Evolutionary conservation across 2,113 vertebrate genomes (phyloP), one percentile per base, ranked within the genome.

Genomic region (Macrotis lagotis): DNA sequence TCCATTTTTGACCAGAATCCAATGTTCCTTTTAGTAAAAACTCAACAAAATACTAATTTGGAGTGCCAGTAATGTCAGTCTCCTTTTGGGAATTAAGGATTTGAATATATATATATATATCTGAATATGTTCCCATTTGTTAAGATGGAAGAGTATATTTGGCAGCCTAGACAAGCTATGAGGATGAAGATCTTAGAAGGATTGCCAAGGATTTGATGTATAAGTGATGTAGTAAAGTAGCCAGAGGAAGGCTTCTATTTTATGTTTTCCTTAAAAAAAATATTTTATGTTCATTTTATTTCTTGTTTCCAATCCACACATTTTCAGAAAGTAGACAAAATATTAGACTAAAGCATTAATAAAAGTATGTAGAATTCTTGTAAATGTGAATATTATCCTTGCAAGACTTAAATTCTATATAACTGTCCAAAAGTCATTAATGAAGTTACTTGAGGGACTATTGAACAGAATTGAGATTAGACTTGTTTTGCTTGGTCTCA

Each of bases 41-140:
- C 55, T 91, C 25, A 91, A 48, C 92, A 51, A 91, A 96, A 95
- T 26, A 51, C 0, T 95, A 91, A 95, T 95, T 97, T 96, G 47
- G 93, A 95, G 37, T 95, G 31, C 37, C 97, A 96, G 49, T 90
- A 44, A 59, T 50, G 91, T 97, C 74, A 92, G 59, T 8, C 89
- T 91, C 48, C 53, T 94, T 96, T 95, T 53, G 25, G 48, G 94
- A n/a, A 90, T 93, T 51, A 31, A 92, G 95, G 89, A 94, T 92
- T 89, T 50, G 51, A 95, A 88, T 52, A 1, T 91, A 94, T n/a
- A n/a, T n/a, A n/a, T n/a, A 91, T 48, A 92, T 11, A 37, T 22
- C 91, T 96, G 92, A 96, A 95, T 91, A 66, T 52, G 48, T 95
- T 94, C 92, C 8, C 24, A 50, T 88, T 96, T 96, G 91, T 28